phyloP scores from a whole-genome alignment of 2,797 vertebrate species.

The Pipistrellus kuhlii region DNA sequence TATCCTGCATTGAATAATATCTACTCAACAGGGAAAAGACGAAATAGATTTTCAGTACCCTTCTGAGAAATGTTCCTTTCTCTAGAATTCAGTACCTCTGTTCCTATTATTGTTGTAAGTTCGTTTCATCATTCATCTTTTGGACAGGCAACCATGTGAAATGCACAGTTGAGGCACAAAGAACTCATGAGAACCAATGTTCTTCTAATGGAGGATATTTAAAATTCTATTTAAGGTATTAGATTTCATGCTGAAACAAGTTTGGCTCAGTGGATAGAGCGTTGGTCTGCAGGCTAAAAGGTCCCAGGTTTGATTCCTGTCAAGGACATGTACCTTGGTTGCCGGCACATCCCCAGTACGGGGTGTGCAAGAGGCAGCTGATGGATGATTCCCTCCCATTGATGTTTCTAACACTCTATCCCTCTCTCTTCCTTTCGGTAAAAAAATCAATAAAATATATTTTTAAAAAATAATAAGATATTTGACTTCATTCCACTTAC shows the following conservation, averaged over 20 bases:
- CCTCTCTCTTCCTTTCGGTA: no score
- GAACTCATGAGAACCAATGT: neutral
- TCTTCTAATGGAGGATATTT: neutral
- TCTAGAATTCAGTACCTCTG: neutral
- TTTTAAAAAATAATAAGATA: no score
- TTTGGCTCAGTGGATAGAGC: no score
- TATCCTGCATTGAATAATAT: neutral
- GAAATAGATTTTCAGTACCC: neutral
- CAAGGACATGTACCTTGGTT: no score
- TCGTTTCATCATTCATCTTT: neutral
- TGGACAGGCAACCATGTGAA: neutral
- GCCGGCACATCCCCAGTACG: no score
- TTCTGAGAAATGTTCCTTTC: neutral
- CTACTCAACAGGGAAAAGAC: neutral
- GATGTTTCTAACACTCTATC: no score
- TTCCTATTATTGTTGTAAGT: neutral
- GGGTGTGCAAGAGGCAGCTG: no score
- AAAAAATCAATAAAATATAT: no score
- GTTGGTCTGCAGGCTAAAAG: no score
- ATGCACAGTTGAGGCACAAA: neutral
- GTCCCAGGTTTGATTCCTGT: no score
- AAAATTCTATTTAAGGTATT: neutral
- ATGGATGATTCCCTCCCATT: no score
- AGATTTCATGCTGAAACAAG: no score
- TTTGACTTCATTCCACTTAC: neutral